phyloP scores from a whole-genome alignment of 1,140 invertebrate species.

The Lepidurus packardi region DNA sequence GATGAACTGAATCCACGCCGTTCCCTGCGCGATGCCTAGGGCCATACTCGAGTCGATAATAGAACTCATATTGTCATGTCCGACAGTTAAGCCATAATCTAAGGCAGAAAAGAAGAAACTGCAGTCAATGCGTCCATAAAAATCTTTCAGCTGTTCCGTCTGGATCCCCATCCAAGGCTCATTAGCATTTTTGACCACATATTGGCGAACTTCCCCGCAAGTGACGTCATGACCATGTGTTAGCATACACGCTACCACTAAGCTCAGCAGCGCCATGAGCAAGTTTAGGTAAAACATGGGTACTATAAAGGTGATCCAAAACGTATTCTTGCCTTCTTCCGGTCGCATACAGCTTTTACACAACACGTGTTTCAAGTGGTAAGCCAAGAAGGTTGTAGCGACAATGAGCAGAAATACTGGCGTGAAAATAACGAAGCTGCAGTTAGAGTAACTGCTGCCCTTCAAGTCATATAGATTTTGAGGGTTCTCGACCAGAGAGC shows the following conservation, averaged over 20 bases:
- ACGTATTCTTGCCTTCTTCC: constrained; percentile 28
- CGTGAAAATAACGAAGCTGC: constrained; percentile 31
- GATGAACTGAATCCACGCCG: constrained; percentile 32
- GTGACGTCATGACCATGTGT: constrained; percentile 32
- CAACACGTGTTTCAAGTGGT: constrained; percentile 27
- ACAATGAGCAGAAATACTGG: constrained; percentile 31
- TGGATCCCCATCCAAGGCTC: constrained; percentile 28
- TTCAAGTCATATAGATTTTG: background rate
- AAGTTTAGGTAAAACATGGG: constrained; percentile 20
- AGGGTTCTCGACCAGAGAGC: background rate
- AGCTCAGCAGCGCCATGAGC: constrained; percentile 31
- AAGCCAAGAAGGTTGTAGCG: constrained; percentile 1
- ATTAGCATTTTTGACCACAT: constrained; percentile 3
- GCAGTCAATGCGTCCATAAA: constrained; percentile 29
- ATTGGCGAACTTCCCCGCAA: constrained; percentile 25
- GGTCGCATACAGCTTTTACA: constrained; percentile 30
- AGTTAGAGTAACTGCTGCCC: constrained; percentile 26
- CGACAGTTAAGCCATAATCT: constrained; percentile 27
- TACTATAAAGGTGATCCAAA: constrained; percentile 29
- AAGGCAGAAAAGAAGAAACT: constrained; percentile 32
- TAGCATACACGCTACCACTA: constrained; percentile 29
- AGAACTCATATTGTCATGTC: background rate
- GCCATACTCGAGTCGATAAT: constrained; percentile 30
- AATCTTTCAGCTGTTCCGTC: constrained; percentile 21
- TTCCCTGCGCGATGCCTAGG: constrained; percentile 28